Evolutionary conservation across 2,113 vertebrate genomes (phyloP).

Genomic region (Dendropsophus ebraccatus): DNA sequence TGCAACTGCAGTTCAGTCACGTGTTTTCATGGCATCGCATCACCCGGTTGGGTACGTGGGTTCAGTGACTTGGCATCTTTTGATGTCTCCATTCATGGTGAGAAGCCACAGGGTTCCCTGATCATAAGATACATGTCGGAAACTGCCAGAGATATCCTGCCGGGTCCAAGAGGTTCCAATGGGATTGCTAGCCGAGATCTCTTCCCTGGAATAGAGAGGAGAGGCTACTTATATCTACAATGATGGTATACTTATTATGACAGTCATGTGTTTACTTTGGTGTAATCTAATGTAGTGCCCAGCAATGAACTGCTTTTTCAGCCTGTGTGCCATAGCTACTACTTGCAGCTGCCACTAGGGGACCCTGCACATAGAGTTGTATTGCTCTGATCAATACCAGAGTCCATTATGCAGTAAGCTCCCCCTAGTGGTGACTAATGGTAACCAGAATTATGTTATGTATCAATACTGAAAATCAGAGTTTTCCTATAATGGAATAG

Average conservation of each 20-base stretch:
- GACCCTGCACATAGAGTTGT: no score
- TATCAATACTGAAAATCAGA: neutral
- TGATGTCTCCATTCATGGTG: neutral
- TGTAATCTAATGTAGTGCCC: no score
- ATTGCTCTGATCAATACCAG: no score
- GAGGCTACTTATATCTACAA: no score
- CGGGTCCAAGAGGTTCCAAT: neutral
- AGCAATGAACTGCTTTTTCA: no score
- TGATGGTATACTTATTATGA: neutral
- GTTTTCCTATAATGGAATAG: neutral
- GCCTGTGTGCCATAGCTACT: no score
- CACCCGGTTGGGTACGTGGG: no score
- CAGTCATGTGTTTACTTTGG: neutral
- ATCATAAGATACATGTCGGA: constrained; percentile 1
- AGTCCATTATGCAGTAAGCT: no score
- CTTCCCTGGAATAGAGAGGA: constrained; percentile 10
- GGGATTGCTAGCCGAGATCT: neutral
- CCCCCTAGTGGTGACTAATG: no score
- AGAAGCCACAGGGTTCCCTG: constrained; percentile 9
- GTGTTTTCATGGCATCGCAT: neutral
- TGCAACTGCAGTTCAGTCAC: no score
- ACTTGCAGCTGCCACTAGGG: neutral
- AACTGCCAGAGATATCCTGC: neutral
- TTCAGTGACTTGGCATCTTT: neutral
- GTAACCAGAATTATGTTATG: no score